Evolutionary conservation across 2,797 vertebrate genomes (phyloP), one percentile per base, ranked within the genome.

Genomic region (Cheirogaleus major): DNA sequence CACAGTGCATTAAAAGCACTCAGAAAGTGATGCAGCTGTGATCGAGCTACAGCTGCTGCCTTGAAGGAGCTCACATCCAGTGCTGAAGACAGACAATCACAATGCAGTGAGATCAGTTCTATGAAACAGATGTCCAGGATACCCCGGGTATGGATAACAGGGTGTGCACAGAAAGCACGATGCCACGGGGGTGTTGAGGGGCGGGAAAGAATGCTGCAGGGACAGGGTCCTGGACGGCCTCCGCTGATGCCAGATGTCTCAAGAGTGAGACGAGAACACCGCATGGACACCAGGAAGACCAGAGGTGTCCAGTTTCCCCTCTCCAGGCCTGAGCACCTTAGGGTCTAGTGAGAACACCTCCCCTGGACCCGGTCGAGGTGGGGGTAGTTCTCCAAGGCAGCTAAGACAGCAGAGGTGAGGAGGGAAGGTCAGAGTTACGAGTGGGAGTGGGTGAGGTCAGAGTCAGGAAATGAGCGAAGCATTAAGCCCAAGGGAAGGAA

Each of bases 151-250:
- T 23, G 38, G 35, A 12, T 23, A 22, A 41, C 5, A 20, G 32
- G 17, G 9, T 3, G 2, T 41, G 23, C 10, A 0, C 22, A 7
- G 35, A 41, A 55, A 95, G 32, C 30, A 30, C 52, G 59, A 57
- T 6, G 27, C 15, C 7, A 35, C 57, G 27, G 35, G 25, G 52
- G 4, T 23, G 79, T 70, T 57, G 18, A 91, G 55, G 70, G 9
- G 35, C 13, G 38, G 22, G 41, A 45, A 75, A 52, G 13, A 17
- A 43, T 5, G 2, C 38, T 52, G 10, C 10, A 1, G 30, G 15
- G n/a, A 9, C 38, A 87, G 48, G 1, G 17, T 59, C 59, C 30
- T 30, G 10, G 8, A 35, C 1, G 0, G 18, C 27, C 38, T 48
- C 30, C 48, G 38, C 2, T 8, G 61, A 12, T n/a, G 38, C 11